Evolutionary conservation across 2,888 invertebrate species (phyloP), one percentile per base, ranked within the genome.

Genomic region (Protophormia terraenovae): DNA sequence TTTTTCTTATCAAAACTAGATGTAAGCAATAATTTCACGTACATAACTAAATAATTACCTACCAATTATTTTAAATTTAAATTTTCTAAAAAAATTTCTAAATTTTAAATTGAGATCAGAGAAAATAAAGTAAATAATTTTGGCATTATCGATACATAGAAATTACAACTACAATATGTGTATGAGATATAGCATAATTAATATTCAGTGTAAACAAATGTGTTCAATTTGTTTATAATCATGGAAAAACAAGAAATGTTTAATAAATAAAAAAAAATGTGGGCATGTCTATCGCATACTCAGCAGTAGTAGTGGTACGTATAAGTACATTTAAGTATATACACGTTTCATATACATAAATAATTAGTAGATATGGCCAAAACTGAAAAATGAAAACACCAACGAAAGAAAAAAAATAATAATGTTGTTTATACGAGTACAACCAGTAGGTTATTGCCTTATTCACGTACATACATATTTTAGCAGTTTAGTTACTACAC

Each of bases 401-500:
- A 22, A 41, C 41, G 27, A 45, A 32, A 7, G 24, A 16, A 41
- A 32, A 47, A 22, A 27, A 22, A 35, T 10, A 50, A 16, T 50
- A 47, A 75, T 50, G 24, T 79, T 32, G 53, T 50, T 66, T 45
- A 53, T 64, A 10, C 55, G 8, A 19, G 19, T 32, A n/a, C 45
- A 69, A 71, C 24, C 73, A 75, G 73, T 85, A 85, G 85, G 85
- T 82, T 85, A 79, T 85, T 85, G 85, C 69, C 82, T 85, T 85
- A 84, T 84, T 71, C 80, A 80, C 84, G 80, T 79, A n/a, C n/a
- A n/a, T n/a, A n/a, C n/a, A n/a, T n/a, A 76, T 62, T 75, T 71
- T 19, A 76, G 53, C 69, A 53, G 64, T 83, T n/a, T 55, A 14
- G 60, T 62, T 62, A 27, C 16, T 38, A 50, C 22, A 38, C 22